Evolutionary conservation across 2,888 invertebrate species (phyloP).

Genomic region (Arctia plantaginis): DNA sequence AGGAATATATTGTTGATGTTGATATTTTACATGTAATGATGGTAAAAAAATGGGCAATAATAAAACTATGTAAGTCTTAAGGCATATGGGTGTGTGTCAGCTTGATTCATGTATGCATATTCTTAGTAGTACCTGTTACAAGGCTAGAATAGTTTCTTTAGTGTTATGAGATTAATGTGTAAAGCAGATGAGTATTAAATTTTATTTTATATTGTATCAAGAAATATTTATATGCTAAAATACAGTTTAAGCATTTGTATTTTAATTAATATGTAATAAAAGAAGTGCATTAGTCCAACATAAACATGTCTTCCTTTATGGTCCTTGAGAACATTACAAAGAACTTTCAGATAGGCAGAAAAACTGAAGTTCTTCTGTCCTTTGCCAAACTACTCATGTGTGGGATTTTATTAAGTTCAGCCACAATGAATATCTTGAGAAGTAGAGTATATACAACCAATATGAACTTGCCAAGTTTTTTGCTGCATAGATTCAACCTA

Average conservation of each 20-base stretch:
- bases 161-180: constrained; percentile 31
- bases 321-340: background rate
- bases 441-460: no score
- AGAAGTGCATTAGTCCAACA: background rate
- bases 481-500: no score
- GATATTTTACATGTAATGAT: constrained; percentile 1
- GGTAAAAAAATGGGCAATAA: constrained; percentile 7
- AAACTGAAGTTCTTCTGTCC: background rate
- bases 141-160: constrained; percentile 39
- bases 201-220: background rate
- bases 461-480: no score
- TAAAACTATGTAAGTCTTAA: constrained; percentile 4
- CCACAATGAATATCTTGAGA: no score
- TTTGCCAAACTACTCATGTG: background rate
- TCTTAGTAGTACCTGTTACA: constrained; percentile 33
- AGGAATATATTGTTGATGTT: constrained; percentile 2
- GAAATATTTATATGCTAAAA: background rate
- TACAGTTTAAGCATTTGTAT: background rate
- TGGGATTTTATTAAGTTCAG: background rate
- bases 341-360: background rate
- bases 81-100: background rate
- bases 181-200: constrained; percentile 18
- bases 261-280: background rate
- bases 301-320: background rate
- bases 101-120: constrained; percentile 16